A percentile compares a stretch with the other conserved stretches of the same genome.
Evolutionary conservation across 2,888 invertebrate species (phyloP).

Genomic region (Amblyjoppa proteus): DNA sequence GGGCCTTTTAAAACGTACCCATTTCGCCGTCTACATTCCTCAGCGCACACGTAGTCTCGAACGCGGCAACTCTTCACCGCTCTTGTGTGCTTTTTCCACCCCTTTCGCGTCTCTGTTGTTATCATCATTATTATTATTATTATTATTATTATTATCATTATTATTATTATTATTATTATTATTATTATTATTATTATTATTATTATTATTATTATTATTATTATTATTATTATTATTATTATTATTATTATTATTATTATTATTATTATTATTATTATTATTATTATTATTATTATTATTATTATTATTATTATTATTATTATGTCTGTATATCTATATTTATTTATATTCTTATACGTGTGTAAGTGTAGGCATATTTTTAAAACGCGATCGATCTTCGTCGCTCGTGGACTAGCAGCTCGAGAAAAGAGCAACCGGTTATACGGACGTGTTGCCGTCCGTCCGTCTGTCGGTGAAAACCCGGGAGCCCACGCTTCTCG

Average conservation of each 20-base stretch:
- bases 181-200: too few species aligned
- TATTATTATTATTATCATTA: too few species aligned
- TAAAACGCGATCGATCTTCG: slow-evolving; percentile 67
- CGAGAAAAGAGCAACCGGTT: slow-evolving; percentile 70
- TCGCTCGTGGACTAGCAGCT: slow-evolving; percentile 44
- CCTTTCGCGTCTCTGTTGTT: slow-evolving; percentile 25
- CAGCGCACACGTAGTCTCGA: slow-evolving; percentile 66
- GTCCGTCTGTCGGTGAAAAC: slow-evolving; percentile 54
- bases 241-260: too few species aligned
- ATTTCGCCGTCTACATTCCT: slow-evolving; percentile 78
- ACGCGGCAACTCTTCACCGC: slow-evolving; percentile 32
- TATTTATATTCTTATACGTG: slow-evolving; percentile 33
- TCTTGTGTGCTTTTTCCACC: slow-evolving; percentile 33
- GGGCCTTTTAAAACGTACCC: slow-evolving; percentile 81
- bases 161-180: background rate
- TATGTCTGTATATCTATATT: background rate
- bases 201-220: too few species aligned
- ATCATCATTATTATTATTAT: slow-evolving; percentile 1
- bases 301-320: slow-evolving; percentile 10
- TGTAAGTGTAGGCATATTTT: slow-evolving; percentile 47
- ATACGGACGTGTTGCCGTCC: slow-evolving; percentile 56
- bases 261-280: too few species aligned
- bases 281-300: background rate
- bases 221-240: too few species aligned
- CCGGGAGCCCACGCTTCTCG: slow-evolving; percentile 60